Evolutionary conservation across 2,888 invertebrate species (phyloP).

Genomic region (Drosophila basisetae): DNA sequence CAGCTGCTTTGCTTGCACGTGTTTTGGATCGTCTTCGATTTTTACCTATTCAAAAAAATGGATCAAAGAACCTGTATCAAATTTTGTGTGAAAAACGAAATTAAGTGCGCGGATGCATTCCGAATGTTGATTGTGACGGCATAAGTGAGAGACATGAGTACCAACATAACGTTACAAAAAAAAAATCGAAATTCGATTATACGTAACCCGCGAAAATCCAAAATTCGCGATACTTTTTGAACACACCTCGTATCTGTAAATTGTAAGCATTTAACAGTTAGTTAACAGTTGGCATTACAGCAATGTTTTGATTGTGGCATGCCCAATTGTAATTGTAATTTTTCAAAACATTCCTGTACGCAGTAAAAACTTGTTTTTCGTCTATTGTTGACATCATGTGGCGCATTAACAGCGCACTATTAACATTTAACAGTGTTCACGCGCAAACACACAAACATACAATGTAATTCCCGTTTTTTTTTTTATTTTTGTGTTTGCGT

Average conservation of each 20-base stretch:
- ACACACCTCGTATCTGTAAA: not conserved
- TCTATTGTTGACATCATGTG: constrained; percentile 5
- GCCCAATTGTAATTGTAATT: constrained; percentile 2
- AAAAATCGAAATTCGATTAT: too few species aligned
- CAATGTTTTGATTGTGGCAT: constrained; percentile 2
- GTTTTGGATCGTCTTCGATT: too few species aligned
- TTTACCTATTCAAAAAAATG: too few species aligned
- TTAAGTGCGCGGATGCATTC: too few species aligned
- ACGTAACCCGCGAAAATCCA: too few species aligned
- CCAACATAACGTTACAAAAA: too few species aligned
- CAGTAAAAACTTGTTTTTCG: constrained; percentile 16
- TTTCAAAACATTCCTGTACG: not conserved
- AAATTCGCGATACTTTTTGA: too few species aligned
- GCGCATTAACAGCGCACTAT: constrained; percentile 6
- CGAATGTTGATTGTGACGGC: too few species aligned
- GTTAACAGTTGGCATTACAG: constrained; percentile 1
- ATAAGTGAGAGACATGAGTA: too few species aligned
- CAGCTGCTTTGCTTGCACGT: too few species aligned
- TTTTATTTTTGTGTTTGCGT: not conserved
- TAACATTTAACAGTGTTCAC: constrained; percentile 1
- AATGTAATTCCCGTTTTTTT: not conserved
- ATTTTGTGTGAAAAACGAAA: too few species aligned
- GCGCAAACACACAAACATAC: constrained; percentile 3
- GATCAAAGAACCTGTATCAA: too few species aligned
- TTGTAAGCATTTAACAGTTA: not conserved